phyloP scores from a whole-genome alignment of 1,140 invertebrate species.

The Philotrypesis tridentata region DNA sequence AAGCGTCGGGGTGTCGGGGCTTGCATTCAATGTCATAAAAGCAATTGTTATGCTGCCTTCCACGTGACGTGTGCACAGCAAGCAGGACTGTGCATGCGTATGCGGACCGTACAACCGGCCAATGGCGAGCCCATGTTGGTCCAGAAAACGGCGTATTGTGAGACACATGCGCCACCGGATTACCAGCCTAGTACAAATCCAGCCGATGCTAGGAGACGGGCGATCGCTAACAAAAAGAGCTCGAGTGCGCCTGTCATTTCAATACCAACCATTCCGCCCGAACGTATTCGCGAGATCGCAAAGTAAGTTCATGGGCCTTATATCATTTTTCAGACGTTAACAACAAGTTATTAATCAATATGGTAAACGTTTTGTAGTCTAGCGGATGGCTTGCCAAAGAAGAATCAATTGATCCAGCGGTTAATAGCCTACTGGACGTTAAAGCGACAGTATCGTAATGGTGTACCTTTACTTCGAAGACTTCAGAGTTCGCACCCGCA shows the following conservation, averaged over 20 bases:
- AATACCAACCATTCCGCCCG: conserved; percentile 94
- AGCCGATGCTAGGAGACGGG: conserved; percentile 75
- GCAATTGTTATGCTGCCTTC: conserved; percentile 97
- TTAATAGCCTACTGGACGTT: conserved; percentile 95
- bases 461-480: conserved; percentile 92
- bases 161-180: conserved; percentile 92
- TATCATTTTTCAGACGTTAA: neutral
- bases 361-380: conserved; percentile 57
- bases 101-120: conserved; percentile 89
- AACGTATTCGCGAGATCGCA: conserved; percentile 90
- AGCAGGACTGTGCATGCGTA: conserved; percentile 95
- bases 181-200: conserved; percentile 73
- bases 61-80: conserved; percentile 99
- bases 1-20: conserved; percentile 95
- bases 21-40: conserved; percentile 98
- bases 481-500: conserved; percentile 84
- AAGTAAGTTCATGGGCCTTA: conserved; percentile 54
- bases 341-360: neutral
- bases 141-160: conserved; percentile 96
- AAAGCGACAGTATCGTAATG: conserved; percentile 96
- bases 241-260: conserved; percentile 92
- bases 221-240: conserved; percentile 86
- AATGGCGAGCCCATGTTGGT: conserved; percentile 86
- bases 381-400: conserved; percentile 79
- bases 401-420: conserved; percentile 90